Conservation (phyloP, 2,113 vertebrate species). For the Crotalus horridus region DNA sequence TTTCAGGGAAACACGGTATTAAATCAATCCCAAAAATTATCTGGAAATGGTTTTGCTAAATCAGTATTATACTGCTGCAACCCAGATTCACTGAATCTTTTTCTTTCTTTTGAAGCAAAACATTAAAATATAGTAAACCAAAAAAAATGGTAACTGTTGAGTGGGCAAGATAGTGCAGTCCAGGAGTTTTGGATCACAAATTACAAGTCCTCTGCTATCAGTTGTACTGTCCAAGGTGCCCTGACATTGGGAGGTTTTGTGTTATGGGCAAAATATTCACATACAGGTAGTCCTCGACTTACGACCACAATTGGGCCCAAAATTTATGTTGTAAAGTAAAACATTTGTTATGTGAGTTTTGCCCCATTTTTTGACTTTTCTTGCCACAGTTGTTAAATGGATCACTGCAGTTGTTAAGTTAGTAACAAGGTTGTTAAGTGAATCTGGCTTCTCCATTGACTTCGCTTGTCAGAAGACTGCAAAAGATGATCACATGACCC, state of each 20-base stretch:
- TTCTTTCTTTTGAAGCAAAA: neutral
- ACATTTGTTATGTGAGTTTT: too few species aligned
- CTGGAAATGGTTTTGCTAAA: neutral
- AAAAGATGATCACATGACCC: too few species aligned
- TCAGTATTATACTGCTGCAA: neutral
- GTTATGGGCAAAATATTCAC: neutral
- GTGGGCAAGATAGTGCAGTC: neutral
- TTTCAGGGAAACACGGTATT: neutral
- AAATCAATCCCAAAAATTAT: neutral
- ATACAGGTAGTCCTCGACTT: neutral
- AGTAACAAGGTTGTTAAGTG: too few species aligned
- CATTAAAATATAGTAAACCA: neutral
- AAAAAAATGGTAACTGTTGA: neutral
- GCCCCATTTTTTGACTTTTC: too few species aligned
- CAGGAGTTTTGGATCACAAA: neutral
- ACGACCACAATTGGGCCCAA: too few species aligned
- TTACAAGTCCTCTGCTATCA: neutral
- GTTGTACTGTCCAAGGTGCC: neutral
- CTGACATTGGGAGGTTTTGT: neutral
- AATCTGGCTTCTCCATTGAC: too few species aligned
- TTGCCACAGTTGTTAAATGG: too few species aligned
- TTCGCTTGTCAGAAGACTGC: too few species aligned
- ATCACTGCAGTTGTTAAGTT: too few species aligned
- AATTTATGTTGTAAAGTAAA: too few species aligned
- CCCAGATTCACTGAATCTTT: neutral